phyloP scores from a whole-genome alignment of 1,140 invertebrate genomes.

The Drosophila virilis region DNA sequence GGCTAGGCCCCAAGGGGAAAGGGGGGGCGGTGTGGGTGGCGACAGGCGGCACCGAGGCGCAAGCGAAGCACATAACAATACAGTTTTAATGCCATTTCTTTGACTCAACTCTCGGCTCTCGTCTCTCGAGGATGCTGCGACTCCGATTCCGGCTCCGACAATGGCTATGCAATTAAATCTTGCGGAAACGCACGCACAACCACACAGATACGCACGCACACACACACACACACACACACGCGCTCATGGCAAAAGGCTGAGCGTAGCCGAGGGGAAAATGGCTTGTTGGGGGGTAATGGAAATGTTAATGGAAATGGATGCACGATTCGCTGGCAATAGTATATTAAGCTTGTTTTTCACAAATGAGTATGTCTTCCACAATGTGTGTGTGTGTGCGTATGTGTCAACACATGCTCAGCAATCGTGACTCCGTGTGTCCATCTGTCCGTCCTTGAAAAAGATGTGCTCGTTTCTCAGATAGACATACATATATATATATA shows the following conservation, averaged over 20 bases:
- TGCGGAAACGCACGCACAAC: slow-evolving; percentile 47
- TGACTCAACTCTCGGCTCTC: not conserved
- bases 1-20: not conserved
- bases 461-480: too few species aligned
- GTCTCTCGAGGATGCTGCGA: slow-evolving; percentile 8
- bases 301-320: slow-evolving; percentile 33
- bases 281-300: not conserved
- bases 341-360: slow-evolving; percentile 10
- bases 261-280: not conserved
- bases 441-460: too few species aligned
- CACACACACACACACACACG: slow-evolving; percentile 2
- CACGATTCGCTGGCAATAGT: slow-evolving; percentile 21
- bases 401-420: slow-evolving; percentile 32
- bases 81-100: slow-evolving; percentile 71
- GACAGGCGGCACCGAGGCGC: slow-evolving; percentile 12
- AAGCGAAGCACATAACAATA: slow-evolving; percentile 72
- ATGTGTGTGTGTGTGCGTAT: not conserved
- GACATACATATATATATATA: too few species aligned
- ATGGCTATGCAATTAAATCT: slow-evolving; percentile 66
- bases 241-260: not conserved
- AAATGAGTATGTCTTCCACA: not conserved
- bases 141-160: slow-evolving; percentile 6
- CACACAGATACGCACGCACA: slow-evolving; percentile 6
- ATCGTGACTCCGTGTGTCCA: not conserved
- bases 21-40: not conserved